Evolutionary conservation across 2,113 vertebrate genomes (phyloP).

Genomic region (Sturnira hondurensis): DNA sequence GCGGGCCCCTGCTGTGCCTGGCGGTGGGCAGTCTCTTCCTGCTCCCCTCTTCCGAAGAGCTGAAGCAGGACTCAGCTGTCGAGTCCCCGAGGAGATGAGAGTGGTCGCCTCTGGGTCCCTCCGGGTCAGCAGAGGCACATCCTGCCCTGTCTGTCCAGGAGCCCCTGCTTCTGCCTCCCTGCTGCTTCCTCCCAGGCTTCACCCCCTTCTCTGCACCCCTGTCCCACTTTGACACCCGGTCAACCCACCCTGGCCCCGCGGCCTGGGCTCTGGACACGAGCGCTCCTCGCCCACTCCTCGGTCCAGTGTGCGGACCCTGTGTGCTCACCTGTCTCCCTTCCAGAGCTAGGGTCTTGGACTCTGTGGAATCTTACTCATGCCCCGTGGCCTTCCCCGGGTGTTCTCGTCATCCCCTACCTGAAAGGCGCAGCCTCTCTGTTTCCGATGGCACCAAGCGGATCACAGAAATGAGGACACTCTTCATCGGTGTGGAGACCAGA

Average conservation of each 20-base stretch:
- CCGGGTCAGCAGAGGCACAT: rapidly evolving
- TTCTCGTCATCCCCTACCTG: rapidly evolving
- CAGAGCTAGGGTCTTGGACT: rapidly evolving
- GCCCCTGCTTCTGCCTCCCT: not conserved
- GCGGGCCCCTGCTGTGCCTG: too few relatives aligned
- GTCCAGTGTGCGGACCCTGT: not conserved
- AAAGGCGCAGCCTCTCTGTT: too few relatives aligned
- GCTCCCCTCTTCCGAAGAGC: not conserved
- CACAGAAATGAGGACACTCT: not conserved
- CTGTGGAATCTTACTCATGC: too few relatives aligned
- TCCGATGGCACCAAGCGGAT: not conserved
- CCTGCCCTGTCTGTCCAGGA: not conserved
- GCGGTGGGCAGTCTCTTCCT: not conserved
- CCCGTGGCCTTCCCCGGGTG: too few relatives aligned
- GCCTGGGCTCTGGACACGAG: rapidly evolving
- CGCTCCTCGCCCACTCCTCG: not conserved
- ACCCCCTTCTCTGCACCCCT: not conserved
- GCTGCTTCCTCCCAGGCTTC: not conserved
- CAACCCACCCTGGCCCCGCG: not conserved
- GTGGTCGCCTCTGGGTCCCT: not conserved
- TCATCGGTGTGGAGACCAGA: rapidly evolving
- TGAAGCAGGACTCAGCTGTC: not conserved
- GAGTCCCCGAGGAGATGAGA: not conserved
- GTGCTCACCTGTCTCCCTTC: rapidly evolving
- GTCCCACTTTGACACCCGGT: too few relatives aligned